Evolutionary conservation across 2,797 vertebrate species (phyloP).

Genomic region (Chromis chromis): DNA sequence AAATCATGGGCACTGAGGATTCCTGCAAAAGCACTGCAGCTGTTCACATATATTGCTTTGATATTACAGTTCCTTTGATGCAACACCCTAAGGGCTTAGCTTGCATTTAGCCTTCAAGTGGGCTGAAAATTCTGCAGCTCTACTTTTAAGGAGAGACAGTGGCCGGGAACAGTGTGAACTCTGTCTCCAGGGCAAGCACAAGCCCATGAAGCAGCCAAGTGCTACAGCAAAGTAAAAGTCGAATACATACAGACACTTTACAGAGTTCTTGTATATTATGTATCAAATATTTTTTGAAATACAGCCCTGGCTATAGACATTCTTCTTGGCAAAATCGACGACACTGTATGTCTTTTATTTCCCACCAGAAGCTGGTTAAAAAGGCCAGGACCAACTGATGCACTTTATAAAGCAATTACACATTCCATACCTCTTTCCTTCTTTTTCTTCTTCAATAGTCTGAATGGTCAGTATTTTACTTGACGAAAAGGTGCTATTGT

Average conservation of each 20-base stretch:
- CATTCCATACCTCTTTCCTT: neutral
- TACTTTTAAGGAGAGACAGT: constrained; percentile 53
- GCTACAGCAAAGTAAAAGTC: constrained; percentile 41
- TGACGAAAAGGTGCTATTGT: constrained; percentile 11
- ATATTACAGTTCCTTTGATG: constrained; percentile 68
- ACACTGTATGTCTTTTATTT: constrained; percentile 6
- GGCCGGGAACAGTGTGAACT: constrained; percentile 47
- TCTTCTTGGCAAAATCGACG: constrained; percentile 7
- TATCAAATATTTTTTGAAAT: constrained; percentile 17
- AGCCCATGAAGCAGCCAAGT: constrained; percentile 45
- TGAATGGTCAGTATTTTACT: neutral
- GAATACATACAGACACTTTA: constrained; percentile 28
- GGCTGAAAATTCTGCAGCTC: constrained; percentile 56
- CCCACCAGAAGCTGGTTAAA: constrained; percentile 3
- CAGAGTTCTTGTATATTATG: constrained; percentile 19
- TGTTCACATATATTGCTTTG: constrained; percentile 69
- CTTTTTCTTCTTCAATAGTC: neutral
- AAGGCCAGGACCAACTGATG: constrained; percentile 24
- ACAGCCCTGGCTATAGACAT: constrained; percentile 3
- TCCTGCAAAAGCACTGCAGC: constrained; percentile 57
- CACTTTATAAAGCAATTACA: neutral
- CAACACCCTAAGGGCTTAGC: constrained; percentile 60
- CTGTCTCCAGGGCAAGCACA: constrained; percentile 53
- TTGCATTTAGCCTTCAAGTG: constrained; percentile 66
- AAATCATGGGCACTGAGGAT: constrained; percentile 40